Conservation (phyloP, 2,888 invertebrate genomes). For the Mythimna vitellina region DNA sequence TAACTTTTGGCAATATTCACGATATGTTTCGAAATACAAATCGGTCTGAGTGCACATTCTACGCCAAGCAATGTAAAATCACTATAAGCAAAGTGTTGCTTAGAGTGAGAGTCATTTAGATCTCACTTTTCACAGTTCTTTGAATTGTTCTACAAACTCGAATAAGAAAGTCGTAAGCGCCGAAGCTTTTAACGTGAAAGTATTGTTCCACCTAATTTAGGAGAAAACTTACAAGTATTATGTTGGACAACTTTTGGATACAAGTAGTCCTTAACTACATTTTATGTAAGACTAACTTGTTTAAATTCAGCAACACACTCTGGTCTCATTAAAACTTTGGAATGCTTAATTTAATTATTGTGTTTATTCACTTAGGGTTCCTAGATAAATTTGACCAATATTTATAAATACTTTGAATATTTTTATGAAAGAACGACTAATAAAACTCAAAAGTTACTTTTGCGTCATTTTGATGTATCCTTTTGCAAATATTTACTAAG, state of each 20-base stretch:
- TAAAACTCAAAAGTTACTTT: too few relatives aligned
- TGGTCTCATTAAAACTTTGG: conserved; percentile 26
- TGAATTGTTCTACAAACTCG: neutral
- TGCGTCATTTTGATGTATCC: too few relatives aligned
- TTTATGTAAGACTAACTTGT: conserved; percentile 3
- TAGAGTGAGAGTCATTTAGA: neutral
- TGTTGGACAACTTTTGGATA: conserved; percentile 38
- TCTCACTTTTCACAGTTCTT: conserved; percentile 7
- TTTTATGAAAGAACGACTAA: too few relatives aligned
- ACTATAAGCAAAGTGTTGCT: too few relatives aligned
- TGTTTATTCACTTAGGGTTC: neutral
- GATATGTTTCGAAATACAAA: neutral
- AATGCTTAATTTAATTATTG: conserved; percentile 2
- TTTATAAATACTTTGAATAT: neutral
- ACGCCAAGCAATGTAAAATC: neutral
- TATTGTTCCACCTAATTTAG: conserved; percentile 30
- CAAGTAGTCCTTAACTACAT: conserved; percentile 23
- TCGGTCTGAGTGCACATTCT: neutral
- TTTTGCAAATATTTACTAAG: too few relatives aligned
- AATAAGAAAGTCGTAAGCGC: conserved; percentile 13
- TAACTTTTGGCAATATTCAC: neutral
- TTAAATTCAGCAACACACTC: conserved; percentile 5
- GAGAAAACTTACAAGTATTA: conserved; percentile 28
- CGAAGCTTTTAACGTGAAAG: conserved; percentile 26
- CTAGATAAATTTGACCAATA: neutral